Percentiles rank a stretch among this genome's conserved stretches.
These are phyloP conservation scores for Drosophila recens DNA, from an alignment of 2,888 invertebrate genomes.

Conservation along the genomic window DNA sequence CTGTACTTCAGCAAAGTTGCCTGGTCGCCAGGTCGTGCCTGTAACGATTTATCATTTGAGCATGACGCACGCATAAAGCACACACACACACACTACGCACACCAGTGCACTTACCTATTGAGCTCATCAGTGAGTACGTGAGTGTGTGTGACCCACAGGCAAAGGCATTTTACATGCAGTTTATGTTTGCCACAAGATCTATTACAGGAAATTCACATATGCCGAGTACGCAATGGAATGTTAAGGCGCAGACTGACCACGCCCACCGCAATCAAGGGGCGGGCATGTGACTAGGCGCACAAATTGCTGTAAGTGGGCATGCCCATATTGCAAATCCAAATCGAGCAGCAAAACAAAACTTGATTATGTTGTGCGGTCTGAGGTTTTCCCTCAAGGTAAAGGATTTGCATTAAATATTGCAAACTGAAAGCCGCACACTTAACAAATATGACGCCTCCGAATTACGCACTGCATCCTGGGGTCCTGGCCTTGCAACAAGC, in stretches of 20 bases:
- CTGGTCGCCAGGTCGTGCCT: conserved; percentile 58
- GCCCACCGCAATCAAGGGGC: conserved; percentile 41
- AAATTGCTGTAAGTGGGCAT: conserved; percentile 82
- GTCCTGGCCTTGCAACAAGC: conserved; percentile 3
- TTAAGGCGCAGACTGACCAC: conserved; percentile 44
- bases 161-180: conserved; percentile 75
- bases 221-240: conserved; percentile 57
- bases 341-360: conserved; percentile 84
- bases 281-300: conserved; percentile 55
- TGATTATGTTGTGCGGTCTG: conserved; percentile 84
- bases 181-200: conserved; percentile 83
- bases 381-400: conserved; percentile 38
- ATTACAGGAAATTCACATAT: conserved; percentile 82
- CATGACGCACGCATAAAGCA: conserved; percentile 71
- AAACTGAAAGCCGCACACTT: conserved; percentile 64
- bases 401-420: conserved; percentile 66
- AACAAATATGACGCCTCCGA: conserved; percentile 71
- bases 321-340: conserved; percentile 83
- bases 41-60: conserved; percentile 77
- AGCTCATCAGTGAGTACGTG: conserved; percentile 54
- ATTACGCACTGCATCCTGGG: conserved; percentile 53
- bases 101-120: conserved; percentile 54
- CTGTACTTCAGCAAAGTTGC: conserved; percentile 38
- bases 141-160: conserved; percentile 48
- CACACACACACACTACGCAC: conserved; percentile 28